Conservation (phyloP, 2,888 invertebrate genomes). For the Boloria euphrosyne region DNA sequence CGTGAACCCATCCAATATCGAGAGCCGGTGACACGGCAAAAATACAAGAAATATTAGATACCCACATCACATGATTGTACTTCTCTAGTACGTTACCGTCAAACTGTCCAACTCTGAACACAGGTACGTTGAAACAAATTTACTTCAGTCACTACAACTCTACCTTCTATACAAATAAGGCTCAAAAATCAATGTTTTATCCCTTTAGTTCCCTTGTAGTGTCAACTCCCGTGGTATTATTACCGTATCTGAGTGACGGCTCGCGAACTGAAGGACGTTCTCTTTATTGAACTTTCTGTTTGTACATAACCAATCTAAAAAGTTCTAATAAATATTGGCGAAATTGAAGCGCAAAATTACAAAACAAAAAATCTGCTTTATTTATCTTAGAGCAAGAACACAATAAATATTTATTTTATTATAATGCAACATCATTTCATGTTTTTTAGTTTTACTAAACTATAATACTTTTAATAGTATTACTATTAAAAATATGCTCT, state of each 20-base stretch:
- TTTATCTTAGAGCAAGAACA: neutral
- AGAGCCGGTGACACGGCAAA: slow-evolving; percentile 21
- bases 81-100: slow-evolving; percentile 52
- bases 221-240: slow-evolving; percentile 57
- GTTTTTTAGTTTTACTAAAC: no score
- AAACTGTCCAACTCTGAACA: slow-evolving; percentile 71
- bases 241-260: slow-evolving; percentile 57
- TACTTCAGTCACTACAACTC: slow-evolving; percentile 1
- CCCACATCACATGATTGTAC: slow-evolving; percentile 36
- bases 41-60: slow-evolving; percentile 29
- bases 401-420: neutral
- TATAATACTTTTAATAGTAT: no score
- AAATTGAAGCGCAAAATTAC: slow-evolving; percentile 12
- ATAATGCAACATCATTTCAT: neutral
- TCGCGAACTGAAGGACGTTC: slow-evolving; percentile 37
- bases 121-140: slow-evolving; percentile 50
- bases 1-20: slow-evolving; percentile 2
- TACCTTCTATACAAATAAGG: neutral
- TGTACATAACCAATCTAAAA: slow-evolving; percentile 19
- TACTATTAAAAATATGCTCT: no score
- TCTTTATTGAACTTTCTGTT: slow-evolving; percentile 57
- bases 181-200: neutral
- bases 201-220: slow-evolving; percentile 32
- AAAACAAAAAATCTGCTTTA: neutral
- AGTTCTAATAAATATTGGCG: slow-evolving; percentile 15